Evolutionary conservation across 2,797 vertebrate genomes (phyloP), one percentile per base, ranked within the genome.

Genomic region (Echeneis naucrates): DNA sequence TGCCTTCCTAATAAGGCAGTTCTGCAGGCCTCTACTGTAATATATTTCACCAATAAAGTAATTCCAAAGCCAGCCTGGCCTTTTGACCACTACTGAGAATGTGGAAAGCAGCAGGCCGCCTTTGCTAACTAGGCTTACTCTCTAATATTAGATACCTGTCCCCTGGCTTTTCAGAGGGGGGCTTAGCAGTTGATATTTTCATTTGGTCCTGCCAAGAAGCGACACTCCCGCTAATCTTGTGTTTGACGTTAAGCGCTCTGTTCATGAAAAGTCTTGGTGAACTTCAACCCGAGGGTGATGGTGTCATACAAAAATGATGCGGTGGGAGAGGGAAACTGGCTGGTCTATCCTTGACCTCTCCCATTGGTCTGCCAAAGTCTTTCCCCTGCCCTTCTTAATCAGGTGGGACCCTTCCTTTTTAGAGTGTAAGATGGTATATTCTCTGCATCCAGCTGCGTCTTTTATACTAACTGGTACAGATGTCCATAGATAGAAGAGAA

Each of bases 151-250:
- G 92, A 94, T 96, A 95, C 93, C 95, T 96, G 91, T 94, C 92
- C 93, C 91, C 89, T 91, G 91, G 72, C 69, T 94, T 93, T 92
- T 88, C 92, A 93, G 91, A 95, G 91, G 84, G 78, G 92, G 94
- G 94, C 95, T 96, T 95, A 96, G 90, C 91, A 87, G 92, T 95
- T 95, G 94, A 95, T 97, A 96, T 96, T 97, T 96, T 96, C 95
- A 96, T 95, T 95, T 95, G 94, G 94, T 94, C 86, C 88, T 90
- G 88, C 94, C 95, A 95, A 95, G 94, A 95, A 84, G 91, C 87
- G 92, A 94, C 95, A 94, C 92, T 92, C 94, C 94, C 87, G 87
- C 93, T 97, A 95, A 97, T 97, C 96, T 96, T 93, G 92, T 94
- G 95, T 96, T 95, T 95, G 94, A 95, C 92, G 88, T 94, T 95